Evolutionary conservation across 2,113 vertebrate genomes (phyloP).

Genomic region (Saimiri boliviensis): DNA sequence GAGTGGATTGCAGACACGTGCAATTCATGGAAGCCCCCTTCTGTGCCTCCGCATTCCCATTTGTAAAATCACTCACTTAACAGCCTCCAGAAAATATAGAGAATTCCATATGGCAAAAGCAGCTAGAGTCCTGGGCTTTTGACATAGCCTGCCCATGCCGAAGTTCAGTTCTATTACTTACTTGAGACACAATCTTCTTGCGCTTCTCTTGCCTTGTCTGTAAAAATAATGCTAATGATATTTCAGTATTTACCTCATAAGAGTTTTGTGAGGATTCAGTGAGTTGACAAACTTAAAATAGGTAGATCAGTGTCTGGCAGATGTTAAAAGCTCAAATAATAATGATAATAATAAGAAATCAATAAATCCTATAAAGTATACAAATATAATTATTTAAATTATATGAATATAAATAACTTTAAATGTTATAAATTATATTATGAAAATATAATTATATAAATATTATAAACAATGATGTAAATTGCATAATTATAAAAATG

Average conservation of each 20-base stretch:
- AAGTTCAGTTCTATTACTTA: accelerated
- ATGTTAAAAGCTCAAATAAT: neutral
- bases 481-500: too few species aligned
- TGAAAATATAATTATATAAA: too few species aligned
- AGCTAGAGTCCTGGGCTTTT: neutral
- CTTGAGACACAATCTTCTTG: neutral
- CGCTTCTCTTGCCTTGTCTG: neutral
- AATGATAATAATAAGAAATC: neutral
- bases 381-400: too few species aligned
- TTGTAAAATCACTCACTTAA: neutral
- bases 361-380: too few species aligned
- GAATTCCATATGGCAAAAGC: neutral
- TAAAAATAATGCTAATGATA: neutral
- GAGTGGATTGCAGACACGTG: neutral
- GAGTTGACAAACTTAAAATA: neutral
- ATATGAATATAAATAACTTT: too few species aligned
- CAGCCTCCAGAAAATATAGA: neutral
- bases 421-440: too few species aligned
- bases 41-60: neutral
- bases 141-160: neutral
- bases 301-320: neutral
- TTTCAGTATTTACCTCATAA: neutral
- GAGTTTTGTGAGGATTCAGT: neutral
- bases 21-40: neutral
- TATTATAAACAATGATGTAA: too few species aligned